Evolutionary conservation across 2,797 vertebrate species (phyloP).

Genomic region (Morelia viridis): DNA sequence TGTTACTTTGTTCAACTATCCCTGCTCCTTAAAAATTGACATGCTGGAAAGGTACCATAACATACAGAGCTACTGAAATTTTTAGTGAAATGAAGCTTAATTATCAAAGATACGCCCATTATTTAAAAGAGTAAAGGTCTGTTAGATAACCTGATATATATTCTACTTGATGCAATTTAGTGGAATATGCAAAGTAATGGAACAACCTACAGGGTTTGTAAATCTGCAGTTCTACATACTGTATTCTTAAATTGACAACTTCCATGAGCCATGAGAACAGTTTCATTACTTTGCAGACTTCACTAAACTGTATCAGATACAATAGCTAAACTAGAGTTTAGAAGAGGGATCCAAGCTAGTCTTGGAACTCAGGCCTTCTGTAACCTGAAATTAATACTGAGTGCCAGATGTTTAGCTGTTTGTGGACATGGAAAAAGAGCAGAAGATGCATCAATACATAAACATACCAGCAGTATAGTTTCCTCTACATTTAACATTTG

Average conservation of each 20-base stretch:
- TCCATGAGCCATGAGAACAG: conserved; percentile 1
- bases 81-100: conserved; percentile 12
- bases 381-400: background rate
- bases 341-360: background rate
- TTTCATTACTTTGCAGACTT: background rate
- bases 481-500: conserved; percentile 9
- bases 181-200: background rate
- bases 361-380: conserved; percentile 14
- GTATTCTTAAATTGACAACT: background rate
- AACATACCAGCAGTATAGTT: conserved; percentile 8
- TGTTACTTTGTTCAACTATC: background rate
- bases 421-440: background rate
- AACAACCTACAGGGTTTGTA: background rate
- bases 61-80: background rate
- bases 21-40: background rate
- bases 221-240: background rate
- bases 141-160: conserved; percentile 30
- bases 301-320: conserved; percentile 16
- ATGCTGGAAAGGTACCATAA: background rate
- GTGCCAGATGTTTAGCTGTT: conserved; percentile 30
- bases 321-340: conserved; percentile 11
- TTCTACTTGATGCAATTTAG: background rate
- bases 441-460: background rate
- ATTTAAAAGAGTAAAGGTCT: conserved; percentile 29
- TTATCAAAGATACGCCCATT: conserved; percentile 27